Conservation (phyloP, 2,888 invertebrate species). For the Deilephila elpenor region DNA sequence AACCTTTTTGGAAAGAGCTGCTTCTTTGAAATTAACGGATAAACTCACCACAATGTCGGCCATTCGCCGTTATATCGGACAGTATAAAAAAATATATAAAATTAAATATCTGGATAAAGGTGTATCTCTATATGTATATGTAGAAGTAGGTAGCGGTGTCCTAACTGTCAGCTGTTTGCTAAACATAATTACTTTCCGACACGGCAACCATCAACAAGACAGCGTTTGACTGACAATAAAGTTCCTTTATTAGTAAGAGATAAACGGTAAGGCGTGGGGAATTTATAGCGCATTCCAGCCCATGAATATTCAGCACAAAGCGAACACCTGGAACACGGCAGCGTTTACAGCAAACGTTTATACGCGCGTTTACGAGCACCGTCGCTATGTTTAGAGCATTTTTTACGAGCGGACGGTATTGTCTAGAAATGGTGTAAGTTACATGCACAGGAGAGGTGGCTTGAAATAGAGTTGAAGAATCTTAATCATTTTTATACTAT, state of each 20-base stretch:
- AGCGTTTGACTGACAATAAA: conserved; percentile 29
- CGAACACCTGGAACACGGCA: conserved; percentile 49
- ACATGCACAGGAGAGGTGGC: neutral
- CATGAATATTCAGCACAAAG: conserved; percentile 58
- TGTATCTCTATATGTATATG: too few relatives aligned
- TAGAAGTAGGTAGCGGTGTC: too few relatives aligned
- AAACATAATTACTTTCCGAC: too few relatives aligned
- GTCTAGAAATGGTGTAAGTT: conserved; percentile 35
- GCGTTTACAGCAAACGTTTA: conserved; percentile 67
- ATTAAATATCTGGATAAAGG: too few relatives aligned
- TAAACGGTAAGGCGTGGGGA: conserved; percentile 52
- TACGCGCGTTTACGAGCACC: conserved; percentile 69
- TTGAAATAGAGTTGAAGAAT: neutral
- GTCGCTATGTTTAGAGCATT: conserved; percentile 71
- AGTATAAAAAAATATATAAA: too few relatives aligned
- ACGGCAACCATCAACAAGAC: neutral
- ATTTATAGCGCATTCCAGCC: conserved; percentile 53
- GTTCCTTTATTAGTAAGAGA: conserved; percentile 49
- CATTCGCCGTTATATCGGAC: too few relatives aligned
- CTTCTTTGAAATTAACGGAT: too few relatives aligned
- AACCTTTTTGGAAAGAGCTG: too few relatives aligned
- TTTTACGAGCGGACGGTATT: conserved; percentile 72
- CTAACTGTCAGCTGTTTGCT: too few relatives aligned
- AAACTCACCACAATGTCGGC: too few relatives aligned
- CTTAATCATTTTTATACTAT: too few relatives aligned